Percentiles rank a stretch among this genome's conserved stretches.
These are phyloP conservation scores for Ypsolopha sequella DNA, from an alignment of 2,888 invertebrate species.

Conservation along the genomic window DNA sequence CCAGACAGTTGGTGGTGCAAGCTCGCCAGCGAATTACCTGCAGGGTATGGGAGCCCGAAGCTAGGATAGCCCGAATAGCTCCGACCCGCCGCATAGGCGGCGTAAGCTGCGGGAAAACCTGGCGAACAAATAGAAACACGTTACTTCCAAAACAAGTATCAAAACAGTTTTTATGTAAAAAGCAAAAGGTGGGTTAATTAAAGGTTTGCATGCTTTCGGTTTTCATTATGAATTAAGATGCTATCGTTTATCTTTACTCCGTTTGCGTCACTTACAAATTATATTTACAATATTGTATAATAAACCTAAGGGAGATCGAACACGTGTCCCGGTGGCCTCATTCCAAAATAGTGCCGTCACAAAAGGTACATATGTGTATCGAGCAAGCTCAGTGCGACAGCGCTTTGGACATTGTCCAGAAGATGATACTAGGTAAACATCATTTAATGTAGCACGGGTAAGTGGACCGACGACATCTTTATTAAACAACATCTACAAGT, in stretches of 20 bases:
- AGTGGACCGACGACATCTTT: conserved; percentile 39
- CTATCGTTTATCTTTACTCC: background rate
- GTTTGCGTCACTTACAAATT: background rate
- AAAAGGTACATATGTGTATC: conserved; percentile 40
- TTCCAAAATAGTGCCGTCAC: conserved; percentile 55
- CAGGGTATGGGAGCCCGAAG: conserved; percentile 97
- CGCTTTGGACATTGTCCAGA: conserved; percentile 61
- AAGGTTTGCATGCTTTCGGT: conserved; percentile 39
- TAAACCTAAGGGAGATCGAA: conserved; percentile 29
- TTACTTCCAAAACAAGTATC: background rate
- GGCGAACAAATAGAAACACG: conserved; percentile 53
- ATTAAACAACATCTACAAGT: conserved; percentile 22
- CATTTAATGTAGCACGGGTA: conserved; percentile 46
- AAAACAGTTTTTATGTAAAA: conserved; percentile 13
- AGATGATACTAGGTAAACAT: conserved; percentile 54
- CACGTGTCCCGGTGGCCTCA: conserved; percentile 42
- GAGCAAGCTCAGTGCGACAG: conserved; percentile 42
- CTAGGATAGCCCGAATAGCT: conserved; percentile 98
- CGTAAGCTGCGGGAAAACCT: conserved; percentile 97
- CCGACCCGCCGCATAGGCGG: conserved; percentile 96
- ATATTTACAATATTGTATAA: background rate
- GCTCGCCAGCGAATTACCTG: conserved; percentile 92
- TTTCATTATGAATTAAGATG: conserved; percentile 16
- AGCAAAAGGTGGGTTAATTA: conserved; percentile 30
- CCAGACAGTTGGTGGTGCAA: conserved; percentile 79